Conservation (phyloP, 2,113 vertebrate genomes). For the Cichladusa arquata region DNA sequence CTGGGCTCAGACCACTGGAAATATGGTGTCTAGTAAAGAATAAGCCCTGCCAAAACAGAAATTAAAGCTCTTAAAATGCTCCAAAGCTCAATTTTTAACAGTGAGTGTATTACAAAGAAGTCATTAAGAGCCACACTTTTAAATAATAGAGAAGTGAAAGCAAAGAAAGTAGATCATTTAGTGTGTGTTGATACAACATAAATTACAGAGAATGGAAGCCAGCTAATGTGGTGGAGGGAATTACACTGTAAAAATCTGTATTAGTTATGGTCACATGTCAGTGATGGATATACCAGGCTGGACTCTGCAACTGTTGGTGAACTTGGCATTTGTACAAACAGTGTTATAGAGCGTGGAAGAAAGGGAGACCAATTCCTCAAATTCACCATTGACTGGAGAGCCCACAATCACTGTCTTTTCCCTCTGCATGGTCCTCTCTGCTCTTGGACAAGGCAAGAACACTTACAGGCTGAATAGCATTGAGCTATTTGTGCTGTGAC, state of each 20-base stretch:
- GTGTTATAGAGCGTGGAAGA: fast-evolving
- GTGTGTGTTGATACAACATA: background rate
- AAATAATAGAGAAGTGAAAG: slow-evolving; percentile 23
- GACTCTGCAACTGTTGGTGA: background rate
- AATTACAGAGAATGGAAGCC: background rate
- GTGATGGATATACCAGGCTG: background rate
- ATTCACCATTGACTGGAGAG: background rate
- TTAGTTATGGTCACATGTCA: background rate
- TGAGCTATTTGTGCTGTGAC: background rate
- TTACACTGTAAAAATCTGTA: background rate
- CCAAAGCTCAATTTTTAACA: slow-evolving; percentile 3
- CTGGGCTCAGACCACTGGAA: background rate
- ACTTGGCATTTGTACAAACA: background rate
- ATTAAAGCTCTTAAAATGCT: slow-evolving; percentile 17
- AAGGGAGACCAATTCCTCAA: background rate
- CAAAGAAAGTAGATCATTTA: background rate
- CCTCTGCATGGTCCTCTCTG: background rate
- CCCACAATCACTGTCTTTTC: background rate
- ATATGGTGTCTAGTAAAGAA: background rate
- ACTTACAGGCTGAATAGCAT: background rate
- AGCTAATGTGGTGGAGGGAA: background rate
- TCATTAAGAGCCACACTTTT: background rate
- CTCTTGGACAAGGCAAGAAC: background rate
- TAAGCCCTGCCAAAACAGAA: background rate
- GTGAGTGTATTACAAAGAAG: background rate